A percentile compares a stretch with the other conserved stretches of the same genome.
phyloP scores from a whole-genome alignment of 2,113 vertebrate genomes.

The Solenodon paradoxus region DNA sequence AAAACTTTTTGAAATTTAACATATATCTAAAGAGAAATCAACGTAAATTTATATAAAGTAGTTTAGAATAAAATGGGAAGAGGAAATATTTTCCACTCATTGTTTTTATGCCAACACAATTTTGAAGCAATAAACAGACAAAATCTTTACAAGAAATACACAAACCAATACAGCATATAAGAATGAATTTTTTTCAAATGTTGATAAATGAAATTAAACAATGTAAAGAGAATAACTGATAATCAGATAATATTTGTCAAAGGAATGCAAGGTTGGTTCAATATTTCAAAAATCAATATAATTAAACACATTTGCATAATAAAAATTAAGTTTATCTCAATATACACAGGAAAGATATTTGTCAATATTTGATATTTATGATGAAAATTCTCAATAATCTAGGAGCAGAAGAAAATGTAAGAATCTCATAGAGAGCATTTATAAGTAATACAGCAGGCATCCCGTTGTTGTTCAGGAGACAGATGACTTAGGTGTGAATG shows the following conservation, averaged over 20 bases:
- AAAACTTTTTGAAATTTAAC: not conserved
- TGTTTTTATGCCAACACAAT: not conserved
- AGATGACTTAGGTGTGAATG: too few relatives aligned
- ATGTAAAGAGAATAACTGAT: not conserved
- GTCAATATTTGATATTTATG: not conserved
- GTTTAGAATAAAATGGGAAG: not conserved
- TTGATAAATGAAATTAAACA: not conserved
- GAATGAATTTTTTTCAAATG: not conserved
- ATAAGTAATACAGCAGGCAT: not conserved
- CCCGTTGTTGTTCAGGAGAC: too few relatives aligned
- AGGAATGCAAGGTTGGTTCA: not conserved
- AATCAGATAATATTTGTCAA: not conserved
- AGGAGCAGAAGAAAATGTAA: not conserved
- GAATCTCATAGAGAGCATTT: not conserved
- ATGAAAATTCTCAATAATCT: not conserved
- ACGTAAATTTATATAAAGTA: not conserved
- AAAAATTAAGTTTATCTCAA: too few relatives aligned
- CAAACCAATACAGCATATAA: not conserved
- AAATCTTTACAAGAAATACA: not conserved
- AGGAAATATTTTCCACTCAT: not conserved
- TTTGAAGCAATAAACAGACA: not conserved
- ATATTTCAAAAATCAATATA: not conserved
- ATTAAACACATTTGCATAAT: not conserved
- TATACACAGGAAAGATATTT: not conserved
- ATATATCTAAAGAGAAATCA: not conserved